Base-by-base conservation (phyloP, 2,797 vertebrate genomes). In the Heteromormyrus szaboi region DNA sequence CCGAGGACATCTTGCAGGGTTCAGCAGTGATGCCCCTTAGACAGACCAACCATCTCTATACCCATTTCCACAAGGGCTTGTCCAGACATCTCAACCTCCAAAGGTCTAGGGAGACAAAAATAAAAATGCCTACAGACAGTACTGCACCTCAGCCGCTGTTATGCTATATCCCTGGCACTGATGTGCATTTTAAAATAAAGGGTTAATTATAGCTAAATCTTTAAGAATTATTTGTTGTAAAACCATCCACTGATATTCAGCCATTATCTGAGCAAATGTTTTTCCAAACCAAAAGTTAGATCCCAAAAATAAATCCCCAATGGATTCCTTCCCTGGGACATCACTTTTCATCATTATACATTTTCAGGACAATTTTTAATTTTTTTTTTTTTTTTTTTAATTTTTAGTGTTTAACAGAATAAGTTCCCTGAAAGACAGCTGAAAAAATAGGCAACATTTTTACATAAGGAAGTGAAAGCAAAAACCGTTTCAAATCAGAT, bases 401-500 rank as follows among this genome's bases (percentile, higher is more conserved):
- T 46, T 86, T 86, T 86, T 85, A 62, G 88, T 65, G 81, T 89
- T 89, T 86, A 62, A 89, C 84, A 86, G 84, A 86, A 89, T 53
- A 76, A 53, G 72, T 29, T 84, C 83, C 62, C 29, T 22, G 4
- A 62, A 29, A 86, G 46, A 86, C 46, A 22, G 59, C 37, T 37
- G 41, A 68, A 7, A 76, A 89, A 89, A 68, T 22, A 62, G 19
- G 4, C 59, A 86, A 50, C 7, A 37, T 53, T 86, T 41, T 53
- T 37, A 89, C 33, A 56, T 48, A 76, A 86, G 54, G 46, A 89
- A 51, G 54, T 51, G 48, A 29, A 41, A 48, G 88, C 62, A 79
- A 89, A 89, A 91, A 88, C n/a, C 29, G 85, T 92, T 72, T 91
- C 88, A 89, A 90, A 62, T 65, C 41, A 92, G 91, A 91, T 90